Base-by-base conservation (phyloP, 2,113 vertebrate species). In the Paraplagusia blochii region DNA sequence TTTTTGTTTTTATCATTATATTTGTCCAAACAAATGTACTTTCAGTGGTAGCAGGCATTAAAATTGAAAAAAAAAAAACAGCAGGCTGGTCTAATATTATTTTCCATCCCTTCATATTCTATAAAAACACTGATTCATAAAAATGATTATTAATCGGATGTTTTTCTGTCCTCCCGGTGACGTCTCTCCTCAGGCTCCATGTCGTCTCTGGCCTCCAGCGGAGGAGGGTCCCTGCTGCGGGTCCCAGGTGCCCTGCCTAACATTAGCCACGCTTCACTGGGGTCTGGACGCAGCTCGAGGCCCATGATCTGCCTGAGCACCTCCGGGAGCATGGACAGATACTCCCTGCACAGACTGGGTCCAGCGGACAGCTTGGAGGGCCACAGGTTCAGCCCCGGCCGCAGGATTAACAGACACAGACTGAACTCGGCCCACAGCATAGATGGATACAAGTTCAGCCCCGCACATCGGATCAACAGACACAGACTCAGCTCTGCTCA, bases 201-300 rank as follows among this genome's bases (percentile, higher is more conserved):
- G 85, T 90, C 83, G 0, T 95, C 94, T 13, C 76, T 93, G 58
- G 89, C 63, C 58, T 93, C 92, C 89, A 93, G 83, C 63, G 89
- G 7, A 75, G 83, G 79, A 74, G 78, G 86, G 13, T 91, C 90
- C 0, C 84, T 88, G 39, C 90, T 94, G 80, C 66, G 89, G 63
- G 90, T 93, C 17, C 92, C 93, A 0, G 12, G 77, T 0, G 89
- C 90, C 17, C 58, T 86, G 34, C 87, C 90, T 5, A 14, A 19
- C 49, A 62, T 85, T 68, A 86, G 85, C 79, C 87, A 76, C 5
- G 79, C 66, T 0, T 85, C 87, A 0, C 85, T 91, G 44, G 66
- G 60, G n/a, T 78, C 36, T 0, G 85, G 86, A 2, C 83, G 82
- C 61, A 79, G 72, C 83, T 61, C 49, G 0, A 66, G 83, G 66